Conservation (phyloP, 2,797 vertebrate species). For the Crypturellus tataupa region DNA sequence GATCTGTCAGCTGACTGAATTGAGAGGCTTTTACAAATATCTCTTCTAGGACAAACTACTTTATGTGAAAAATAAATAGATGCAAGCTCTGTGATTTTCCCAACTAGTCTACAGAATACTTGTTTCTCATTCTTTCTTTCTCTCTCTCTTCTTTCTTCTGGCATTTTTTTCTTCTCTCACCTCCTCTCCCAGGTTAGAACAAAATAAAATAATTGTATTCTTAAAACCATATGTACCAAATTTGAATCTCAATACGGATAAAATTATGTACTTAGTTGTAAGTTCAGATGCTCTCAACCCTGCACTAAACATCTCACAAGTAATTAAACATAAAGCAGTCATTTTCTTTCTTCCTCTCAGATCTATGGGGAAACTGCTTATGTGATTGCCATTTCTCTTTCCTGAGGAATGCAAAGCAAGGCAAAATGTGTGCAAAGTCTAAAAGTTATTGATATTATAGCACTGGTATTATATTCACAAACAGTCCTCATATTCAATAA, state of each 20-base stretch:
- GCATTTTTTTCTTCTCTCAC: background rate
- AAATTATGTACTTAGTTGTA: background rate
- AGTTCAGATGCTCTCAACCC: background rate
- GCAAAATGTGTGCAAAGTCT: background rate
- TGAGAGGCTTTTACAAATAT: slow-evolving; percentile 30
- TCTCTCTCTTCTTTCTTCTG: background rate
- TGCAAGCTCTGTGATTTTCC: background rate
- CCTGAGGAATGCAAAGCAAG: background rate
- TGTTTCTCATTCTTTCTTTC: background rate
- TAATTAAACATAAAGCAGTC: background rate
- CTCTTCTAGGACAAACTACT: slow-evolving; percentile 27
- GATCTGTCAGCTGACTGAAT: slow-evolving; percentile 55
- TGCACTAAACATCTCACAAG: background rate
- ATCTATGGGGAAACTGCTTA: background rate
- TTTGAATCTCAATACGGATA: background rate
- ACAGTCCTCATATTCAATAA: background rate
- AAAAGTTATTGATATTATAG: background rate
- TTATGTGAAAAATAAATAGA: slow-evolving; percentile 14
- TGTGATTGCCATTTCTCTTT: background rate
- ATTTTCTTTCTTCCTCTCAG: background rate
- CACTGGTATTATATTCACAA: background rate
- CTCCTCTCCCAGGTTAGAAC: background rate
- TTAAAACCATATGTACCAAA: background rate
- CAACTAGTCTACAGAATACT: background rate
- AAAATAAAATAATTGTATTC: background rate